Conservation (phyloP, 2,113 vertebrate genomes). For the Chaenocephalus aceratus region DNA sequence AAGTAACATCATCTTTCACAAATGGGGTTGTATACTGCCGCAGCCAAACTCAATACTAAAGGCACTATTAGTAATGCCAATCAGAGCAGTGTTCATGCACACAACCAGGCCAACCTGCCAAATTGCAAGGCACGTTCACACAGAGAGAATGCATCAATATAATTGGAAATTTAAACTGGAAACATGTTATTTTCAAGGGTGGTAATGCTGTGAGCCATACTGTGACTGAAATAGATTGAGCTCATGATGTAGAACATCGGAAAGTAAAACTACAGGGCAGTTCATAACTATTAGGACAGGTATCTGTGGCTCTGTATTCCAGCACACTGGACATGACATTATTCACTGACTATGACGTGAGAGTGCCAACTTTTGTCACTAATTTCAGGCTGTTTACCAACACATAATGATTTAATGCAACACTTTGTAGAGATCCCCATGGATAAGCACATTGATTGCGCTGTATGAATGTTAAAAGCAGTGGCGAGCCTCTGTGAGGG, state of each 20-base stretch:
- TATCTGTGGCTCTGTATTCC: conserved; percentile 9
- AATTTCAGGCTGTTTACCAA: neutral
- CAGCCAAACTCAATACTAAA: conserved; percentile 64
- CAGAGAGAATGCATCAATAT: conserved; percentile 52
- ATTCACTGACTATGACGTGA: conserved; percentile 4
- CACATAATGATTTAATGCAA: neutral
- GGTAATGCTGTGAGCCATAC: conserved; percentile 45
- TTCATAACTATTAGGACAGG: conserved; percentile 9
- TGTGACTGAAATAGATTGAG: conserved; percentile 51
- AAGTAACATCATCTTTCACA: conserved; percentile 66
- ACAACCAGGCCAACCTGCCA: conserved; percentile 61
- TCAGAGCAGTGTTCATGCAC: conserved; percentile 59
- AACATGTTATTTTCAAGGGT: conserved; percentile 52
- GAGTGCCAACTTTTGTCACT: neutral
- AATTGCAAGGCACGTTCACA: conserved; percentile 53
- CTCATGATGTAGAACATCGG: conserved; percentile 56
- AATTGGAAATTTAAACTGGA: conserved; percentile 58
- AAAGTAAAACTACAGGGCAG: conserved; percentile 24
- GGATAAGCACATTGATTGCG: neutral
- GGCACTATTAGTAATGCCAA: conserved; percentile 59
- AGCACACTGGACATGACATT: conserved; percentile 9
- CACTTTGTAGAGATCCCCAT: neutral
- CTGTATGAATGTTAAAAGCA: neutral
- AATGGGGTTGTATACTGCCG: conserved; percentile 33
- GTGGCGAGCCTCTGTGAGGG: no score